These are phyloP conservation scores for Mayetiola destructor DNA, from an alignment of 2,888 invertebrate species.

Conservation along the genomic window DNA sequence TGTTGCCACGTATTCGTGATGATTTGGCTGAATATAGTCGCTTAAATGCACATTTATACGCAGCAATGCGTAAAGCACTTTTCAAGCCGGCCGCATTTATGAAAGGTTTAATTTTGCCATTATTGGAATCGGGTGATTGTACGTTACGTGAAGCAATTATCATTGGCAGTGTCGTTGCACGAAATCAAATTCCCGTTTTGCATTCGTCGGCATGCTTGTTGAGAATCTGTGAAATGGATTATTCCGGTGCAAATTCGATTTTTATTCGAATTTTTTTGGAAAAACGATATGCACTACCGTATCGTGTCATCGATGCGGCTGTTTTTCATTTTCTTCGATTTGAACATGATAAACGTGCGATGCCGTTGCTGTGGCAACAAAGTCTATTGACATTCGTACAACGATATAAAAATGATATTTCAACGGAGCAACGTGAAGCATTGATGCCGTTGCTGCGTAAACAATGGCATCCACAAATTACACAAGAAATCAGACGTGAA, in stretches of 20 bases:
- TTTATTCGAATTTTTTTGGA: conserved; percentile 87
- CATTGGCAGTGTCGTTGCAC: conserved; percentile 77
- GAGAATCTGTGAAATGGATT: conserved; percentile 95
- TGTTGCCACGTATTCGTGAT: conserved; percentile 84
- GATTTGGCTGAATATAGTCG: conserved; percentile 91
- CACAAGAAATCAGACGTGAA: conserved; percentile 69
- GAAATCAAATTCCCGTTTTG: conserved; percentile 82
- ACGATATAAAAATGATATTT: conserved; percentile 88
- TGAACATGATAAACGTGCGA: conserved; percentile 59
- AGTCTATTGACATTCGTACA: conserved; percentile 85
- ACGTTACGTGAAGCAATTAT: conserved; percentile 92
- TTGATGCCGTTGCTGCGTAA: conserved; percentile 55
- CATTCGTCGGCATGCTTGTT: conserved; percentile 91
- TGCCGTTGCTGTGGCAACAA: conserved; percentile 98
- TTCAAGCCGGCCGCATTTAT: conserved; percentile 97
- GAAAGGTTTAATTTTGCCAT: conserved; percentile 70
- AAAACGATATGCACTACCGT: conserved; percentile 95
- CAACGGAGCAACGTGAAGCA: conserved; percentile 80
- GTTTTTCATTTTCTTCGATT: conserved; percentile 92
- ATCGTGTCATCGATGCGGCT: conserved; percentile 83
- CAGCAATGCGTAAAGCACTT: conserved; percentile 79
- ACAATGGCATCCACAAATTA: conserved; percentile 38
- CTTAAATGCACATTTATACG: conserved; percentile 91
- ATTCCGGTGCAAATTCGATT: conserved; percentile 89
- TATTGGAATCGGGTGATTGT: conserved; percentile 76